Evolutionary conservation across 2,113 vertebrate species (phyloP).

Genomic region (rat (Rattus norvegicus)): DNA sequence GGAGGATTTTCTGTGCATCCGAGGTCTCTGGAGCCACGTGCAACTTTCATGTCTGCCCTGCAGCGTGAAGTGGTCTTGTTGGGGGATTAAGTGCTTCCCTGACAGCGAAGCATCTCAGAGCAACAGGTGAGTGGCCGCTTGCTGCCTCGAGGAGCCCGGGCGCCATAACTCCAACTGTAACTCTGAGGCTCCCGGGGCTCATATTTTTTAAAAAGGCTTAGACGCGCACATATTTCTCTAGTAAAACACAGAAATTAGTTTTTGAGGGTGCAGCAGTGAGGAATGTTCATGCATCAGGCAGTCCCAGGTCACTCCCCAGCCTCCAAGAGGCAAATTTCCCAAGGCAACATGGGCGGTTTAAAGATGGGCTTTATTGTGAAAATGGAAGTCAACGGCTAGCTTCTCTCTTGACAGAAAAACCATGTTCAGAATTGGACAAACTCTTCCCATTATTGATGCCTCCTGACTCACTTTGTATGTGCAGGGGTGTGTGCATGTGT

Average conservation of each 20-base stretch:
- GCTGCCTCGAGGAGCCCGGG: rapidly evolving
- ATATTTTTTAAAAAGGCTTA: not conserved
- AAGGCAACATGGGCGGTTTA: not conserved
- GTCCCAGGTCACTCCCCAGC: not conserved
- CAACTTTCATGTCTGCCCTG: conserved; percentile 72
- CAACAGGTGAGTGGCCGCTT: not conserved
- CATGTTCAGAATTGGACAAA: not conserved
- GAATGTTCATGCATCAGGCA: not conserved
- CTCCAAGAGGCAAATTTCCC: not conserved
- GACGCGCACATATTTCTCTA: not conserved
- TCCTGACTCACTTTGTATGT: not conserved
- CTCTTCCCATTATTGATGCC: not conserved
- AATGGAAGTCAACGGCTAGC: not conserved
- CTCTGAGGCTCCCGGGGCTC: not conserved
- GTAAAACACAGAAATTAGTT: not conserved
- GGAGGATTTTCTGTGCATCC: conserved; percentile 74
- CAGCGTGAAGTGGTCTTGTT: conserved; percentile 60
- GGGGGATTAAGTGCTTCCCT: conserved; percentile 61
- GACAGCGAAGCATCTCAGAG: conserved; percentile 48
- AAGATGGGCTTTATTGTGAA: not conserved
- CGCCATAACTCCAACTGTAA: not conserved
- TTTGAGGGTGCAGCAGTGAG: not conserved
- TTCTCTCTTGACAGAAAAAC: not conserved
- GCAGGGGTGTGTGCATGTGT: not conserved
- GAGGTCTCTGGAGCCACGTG: conserved; percentile 61